Evolutionary conservation across 2,113 vertebrate species (phyloP), one percentile per base, ranked within the genome.

Genomic region (Agapornis roseicollis): DNA sequence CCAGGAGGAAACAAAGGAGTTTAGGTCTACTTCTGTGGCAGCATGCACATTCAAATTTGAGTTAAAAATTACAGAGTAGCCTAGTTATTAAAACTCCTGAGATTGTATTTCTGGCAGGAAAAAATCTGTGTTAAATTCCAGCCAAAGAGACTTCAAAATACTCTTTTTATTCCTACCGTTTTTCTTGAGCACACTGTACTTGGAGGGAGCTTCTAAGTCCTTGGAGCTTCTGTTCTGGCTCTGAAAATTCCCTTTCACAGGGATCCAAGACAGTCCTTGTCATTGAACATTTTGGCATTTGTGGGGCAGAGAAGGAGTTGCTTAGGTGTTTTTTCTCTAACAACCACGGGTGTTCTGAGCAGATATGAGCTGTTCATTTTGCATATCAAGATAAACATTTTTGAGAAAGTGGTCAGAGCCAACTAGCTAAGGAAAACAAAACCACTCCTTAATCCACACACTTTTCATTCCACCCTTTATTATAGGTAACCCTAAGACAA

Each of bases 311-410:
- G 20, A 64, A 1, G 16, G 9, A 49, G 17, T 55, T 65, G 5
- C 10, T 73, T 44, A 16, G 2, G 5, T 28, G n/a, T 70, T 65
- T 31, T 52, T 6, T 4, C 25, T 55, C 25, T 52, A 33, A 58
- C 63, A 11, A 0, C 2, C 2, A 4, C 5, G 81, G 18, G 25
- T 49, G 2, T 49, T 85, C 42, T 68, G 22, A 78, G 18, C 18
- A 31, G 13, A 17, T 58, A 12, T 46, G 27, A 77, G 4, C 10
- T 70, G 5, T 42, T 78, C 15, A 25, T 14, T 50, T 73, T 68
- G 11, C 17, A 58, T 14, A 56, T 7, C 27, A 65, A n/a, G 18
- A 13, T 8, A 58, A 49, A 61, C 1, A 9, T 9, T 47, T 8
- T 5, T 39, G 10, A 65, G n/a, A 35, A 93, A 50, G 3, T 29